Evolutionary conservation across 2,888 invertebrate species (phyloP), one percentile per base, ranked within the genome.

Genomic region (Megastigmus dorsalis): DNA sequence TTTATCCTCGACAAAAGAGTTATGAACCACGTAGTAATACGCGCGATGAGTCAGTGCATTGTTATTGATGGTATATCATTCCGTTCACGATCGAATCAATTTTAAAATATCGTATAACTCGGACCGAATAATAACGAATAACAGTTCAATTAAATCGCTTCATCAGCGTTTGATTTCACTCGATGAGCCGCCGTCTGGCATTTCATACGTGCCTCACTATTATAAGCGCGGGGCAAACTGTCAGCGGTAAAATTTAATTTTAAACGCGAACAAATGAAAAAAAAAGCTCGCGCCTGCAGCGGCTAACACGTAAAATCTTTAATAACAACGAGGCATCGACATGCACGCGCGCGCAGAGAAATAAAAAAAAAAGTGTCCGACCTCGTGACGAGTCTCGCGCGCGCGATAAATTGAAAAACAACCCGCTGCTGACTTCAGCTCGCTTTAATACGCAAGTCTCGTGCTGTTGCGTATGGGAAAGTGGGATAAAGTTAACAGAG

Each of bases 371-470:
- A 54, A 43, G 43, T 62, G 38, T 57, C 57, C 50, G 59, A 20
- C 15, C 54, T 10, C 66, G 54, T 54, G 30, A 33, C 30, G 48
- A 50, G 62, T 50, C 10, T 36, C 36, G 20, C 45, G 62, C 45
- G 62, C 15, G 54, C 62, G 69, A 60, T 70, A 70, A 70, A 70
- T 70, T 62, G 69, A 70, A 62, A 70, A 70, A 70, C 62, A 43
- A 30, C 33, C 60, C 30, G 28, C 26, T 43, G 36, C 57, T 15
- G 36, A n/a, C n/a, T n/a, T n/a, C n/a, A n/a, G n/a, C n/a, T n/a
- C n/a, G n/a, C n/a, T n/a, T n/a, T n/a, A n/a, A n/a, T n/a, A n/a
- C n/a, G n/a, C n/a, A n/a, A n/a, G n/a, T n/a, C n/a, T n/a, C n/a
- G n/a, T n/a, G n/a, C n/a, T n/a, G n/a, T n/a, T n/a, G n/a, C n/a